Percentiles rank a stretch among this genome's conserved stretches.
phyloP scores from a whole-genome alignment of 2,113 vertebrate species.

The Craseonycteris thonglongyai region DNA sequence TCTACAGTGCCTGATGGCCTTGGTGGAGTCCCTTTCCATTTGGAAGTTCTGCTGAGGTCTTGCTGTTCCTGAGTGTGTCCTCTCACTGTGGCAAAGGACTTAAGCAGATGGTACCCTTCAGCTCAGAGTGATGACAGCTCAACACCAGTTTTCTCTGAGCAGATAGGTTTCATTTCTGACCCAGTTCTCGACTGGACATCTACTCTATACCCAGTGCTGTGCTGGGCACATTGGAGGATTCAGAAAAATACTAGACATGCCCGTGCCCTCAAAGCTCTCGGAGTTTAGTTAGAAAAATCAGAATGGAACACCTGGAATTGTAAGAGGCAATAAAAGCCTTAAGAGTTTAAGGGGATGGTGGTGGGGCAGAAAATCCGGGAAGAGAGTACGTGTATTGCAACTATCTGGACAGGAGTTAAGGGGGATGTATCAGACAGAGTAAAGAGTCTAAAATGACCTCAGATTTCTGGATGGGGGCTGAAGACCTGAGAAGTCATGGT shows the following conservation, averaged over 20 bases:
- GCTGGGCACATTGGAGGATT: neutral
- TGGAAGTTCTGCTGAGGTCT: neutral
- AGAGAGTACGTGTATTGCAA: neutral
- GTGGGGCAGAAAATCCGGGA: neutral
- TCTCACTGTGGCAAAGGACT: neutral
- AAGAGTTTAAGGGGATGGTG: neutral
- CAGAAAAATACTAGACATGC: neutral
- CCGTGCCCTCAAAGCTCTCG: neutral
- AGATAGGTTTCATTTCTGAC: fast-evolving
- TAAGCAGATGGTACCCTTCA: neutral
- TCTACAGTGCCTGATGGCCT: neutral
- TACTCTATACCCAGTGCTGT: neutral
- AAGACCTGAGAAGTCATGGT: neutral
- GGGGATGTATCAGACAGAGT: neutral
- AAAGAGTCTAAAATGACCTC: neutral
- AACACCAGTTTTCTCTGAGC: fast-evolving
- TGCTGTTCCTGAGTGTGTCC: neutral
- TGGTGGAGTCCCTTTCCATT: neutral
- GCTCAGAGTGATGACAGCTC: neutral
- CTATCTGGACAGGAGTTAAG: neutral
- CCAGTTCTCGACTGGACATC: neutral
- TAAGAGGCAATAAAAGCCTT: neutral
- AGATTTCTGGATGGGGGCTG: neutral
- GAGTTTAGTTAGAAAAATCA: neutral
- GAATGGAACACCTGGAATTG: neutral